phyloP scores from a whole-genome alignment of 2,888 invertebrate species.

The Perithous albicinctus region DNA sequence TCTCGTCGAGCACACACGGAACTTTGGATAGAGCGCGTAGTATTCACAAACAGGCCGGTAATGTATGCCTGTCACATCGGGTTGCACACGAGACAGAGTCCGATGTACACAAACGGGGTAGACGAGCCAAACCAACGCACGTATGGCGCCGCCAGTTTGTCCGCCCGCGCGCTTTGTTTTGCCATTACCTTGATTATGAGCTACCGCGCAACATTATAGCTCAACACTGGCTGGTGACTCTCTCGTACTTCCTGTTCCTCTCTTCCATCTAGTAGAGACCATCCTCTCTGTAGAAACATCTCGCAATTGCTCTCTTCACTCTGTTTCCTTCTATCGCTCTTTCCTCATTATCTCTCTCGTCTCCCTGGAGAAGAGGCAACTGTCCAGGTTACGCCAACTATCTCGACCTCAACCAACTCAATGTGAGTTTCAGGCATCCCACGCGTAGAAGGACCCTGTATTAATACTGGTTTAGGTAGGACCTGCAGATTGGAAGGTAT shows the following conservation, averaged over 20 bases:
- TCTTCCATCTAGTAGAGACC: conserved; percentile 17
- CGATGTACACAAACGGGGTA: conserved; percentile 37
- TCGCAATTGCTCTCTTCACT: conserved; percentile 7
- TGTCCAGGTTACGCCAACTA: conserved; percentile 12
- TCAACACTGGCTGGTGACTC: conserved; percentile 7
- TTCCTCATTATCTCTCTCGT: conserved; percentile 24
- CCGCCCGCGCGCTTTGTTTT: conserved; percentile 72
- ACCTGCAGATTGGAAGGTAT: neutral
- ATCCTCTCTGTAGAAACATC: conserved; percentile 36
- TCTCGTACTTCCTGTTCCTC: conserved; percentile 7
- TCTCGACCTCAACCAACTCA: conserved; percentile 15
- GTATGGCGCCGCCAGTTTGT: conserved; percentile 51
- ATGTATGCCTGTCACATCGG: conserved; percentile 73
- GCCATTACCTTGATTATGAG: conserved; percentile 76
- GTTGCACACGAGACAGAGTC: conserved; percentile 59
- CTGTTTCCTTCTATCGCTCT: conserved; percentile 23
- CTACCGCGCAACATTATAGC: conserved; percentile 29
- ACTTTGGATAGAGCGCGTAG: conserved; percentile 36
- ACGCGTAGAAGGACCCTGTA: neutral
- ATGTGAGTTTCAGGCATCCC: conserved; percentile 24
- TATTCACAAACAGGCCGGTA: conserved; percentile 61
- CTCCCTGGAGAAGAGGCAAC: conserved; percentile 26
- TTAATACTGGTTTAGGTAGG: neutral
- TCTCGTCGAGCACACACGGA: conserved; percentile 40
- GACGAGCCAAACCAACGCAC: conserved; percentile 21